Evolutionary conservation across 1,140 invertebrate genomes (phyloP), one percentile per base, ranked within the genome.

Genomic region (Cherax quadricarinatus): DNA sequence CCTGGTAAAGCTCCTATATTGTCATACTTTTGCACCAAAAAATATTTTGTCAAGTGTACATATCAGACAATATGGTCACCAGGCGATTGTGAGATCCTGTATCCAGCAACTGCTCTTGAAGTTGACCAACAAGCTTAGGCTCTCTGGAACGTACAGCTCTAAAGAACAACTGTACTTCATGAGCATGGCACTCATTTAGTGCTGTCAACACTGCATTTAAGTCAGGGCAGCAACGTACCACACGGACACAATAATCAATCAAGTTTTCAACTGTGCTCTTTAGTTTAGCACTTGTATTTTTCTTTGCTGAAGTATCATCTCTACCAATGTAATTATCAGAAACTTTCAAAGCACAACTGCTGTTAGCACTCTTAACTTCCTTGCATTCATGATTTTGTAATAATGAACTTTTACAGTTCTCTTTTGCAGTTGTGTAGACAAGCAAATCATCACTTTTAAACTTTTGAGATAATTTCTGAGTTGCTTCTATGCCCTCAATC

Each of bases 131-230:
- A 18, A 91, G 51, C 41, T 60, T 81, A n/a, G 90, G 90, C 66
- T 91, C 90, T 3, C 85, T 24, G 14, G 79, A 86, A 9, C 84
- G 73, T 75, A 91, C 85, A 41, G 83, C 90, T 30, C 79, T 73
- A 75, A 91, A 91, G 85, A 91, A 91, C n/a, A 86, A 53, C n/a
- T 91, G 84, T 14, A 91, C 90, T 53, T 91, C 90, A 81, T 91
- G 84, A 14, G 82, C 90, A 53, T 91, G 90, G 48, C 90, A 91
- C 18, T 91, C 90, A 81, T 91, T 91, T 10, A 91, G 73, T n/a
- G 84, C 48, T 21, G 90, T 86, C 30, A 91, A 79, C 14, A 91
- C 90, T 49, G 83, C 75, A 70, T 21, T 49, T 16, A 91, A 18
- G 90, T 91, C 84, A 48, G 83, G 83, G 60, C 84, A 86, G 90